Evolutionary conservation across 2,888 invertebrate genomes (phyloP).

Genomic region (Augochlorella aurata): DNA sequence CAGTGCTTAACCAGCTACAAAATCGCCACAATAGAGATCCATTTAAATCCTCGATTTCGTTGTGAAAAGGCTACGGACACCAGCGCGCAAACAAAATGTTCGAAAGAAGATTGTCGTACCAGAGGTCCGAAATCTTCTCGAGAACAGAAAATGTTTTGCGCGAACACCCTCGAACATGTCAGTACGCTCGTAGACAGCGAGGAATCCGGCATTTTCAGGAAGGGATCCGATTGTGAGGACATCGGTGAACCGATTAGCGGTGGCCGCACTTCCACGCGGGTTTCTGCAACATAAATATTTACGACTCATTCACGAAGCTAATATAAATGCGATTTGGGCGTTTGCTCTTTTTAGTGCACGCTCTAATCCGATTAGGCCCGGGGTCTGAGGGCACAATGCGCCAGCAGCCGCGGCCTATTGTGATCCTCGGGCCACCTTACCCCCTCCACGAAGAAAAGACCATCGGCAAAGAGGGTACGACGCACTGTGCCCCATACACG

Average conservation of each 20-base stretch:
- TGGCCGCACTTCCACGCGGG: slow-evolving; percentile 72
- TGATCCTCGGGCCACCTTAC: slow-evolving; percentile 63
- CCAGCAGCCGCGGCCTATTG: slow-evolving; percentile 66
- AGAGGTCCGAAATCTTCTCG: slow-evolving; percentile 1
- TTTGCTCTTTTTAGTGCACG: slow-evolving; percentile 81
- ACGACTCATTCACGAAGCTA: slow-evolving; percentile 82
- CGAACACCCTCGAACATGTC: background rate
- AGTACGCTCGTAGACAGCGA: background rate
- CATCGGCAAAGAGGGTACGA: slow-evolving; percentile 39
- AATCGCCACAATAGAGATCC: background rate
- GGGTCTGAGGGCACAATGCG: slow-evolving; percentile 62
- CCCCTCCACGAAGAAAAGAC: slow-evolving; percentile 62
- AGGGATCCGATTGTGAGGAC: slow-evolving; percentile 76
- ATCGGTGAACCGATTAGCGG: slow-evolving; percentile 79
- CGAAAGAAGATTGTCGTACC: slow-evolving; percentile 3
- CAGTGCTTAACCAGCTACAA: background rate
- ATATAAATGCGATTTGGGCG: slow-evolving; percentile 82
- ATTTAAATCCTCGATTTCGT: background rate
- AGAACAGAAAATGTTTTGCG: background rate
- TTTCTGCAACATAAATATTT: slow-evolving; percentile 80
- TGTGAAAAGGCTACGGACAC: background rate
- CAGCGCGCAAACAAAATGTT: background rate
- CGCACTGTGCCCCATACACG: slow-evolving; percentile 19
- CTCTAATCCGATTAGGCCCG: slow-evolving; percentile 80
- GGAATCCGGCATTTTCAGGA: slow-evolving; percentile 15